Evolutionary conservation across 2,888 invertebrate genomes (phyloP).

Genomic region (Leptinotarsa haldemani): DNA sequence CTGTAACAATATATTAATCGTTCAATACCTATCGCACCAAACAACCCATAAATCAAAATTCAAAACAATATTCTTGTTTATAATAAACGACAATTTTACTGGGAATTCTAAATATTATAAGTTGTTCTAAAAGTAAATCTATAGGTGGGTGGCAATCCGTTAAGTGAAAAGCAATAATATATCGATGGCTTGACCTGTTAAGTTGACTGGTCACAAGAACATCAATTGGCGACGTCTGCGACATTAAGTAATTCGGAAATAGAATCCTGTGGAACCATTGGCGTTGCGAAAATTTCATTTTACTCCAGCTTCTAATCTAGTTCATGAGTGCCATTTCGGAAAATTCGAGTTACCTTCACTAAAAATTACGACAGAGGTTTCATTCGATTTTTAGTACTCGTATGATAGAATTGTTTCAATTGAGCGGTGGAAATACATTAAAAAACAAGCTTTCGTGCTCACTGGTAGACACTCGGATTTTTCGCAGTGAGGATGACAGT

Average conservation of each 20-base stretch:
- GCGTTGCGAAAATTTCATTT: conserved; percentile 14
- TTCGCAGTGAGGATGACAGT: too few relatives aligned
- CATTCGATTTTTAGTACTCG: too few relatives aligned
- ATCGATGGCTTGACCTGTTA: conserved; percentile 48
- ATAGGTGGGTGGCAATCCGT: conserved; percentile 52
- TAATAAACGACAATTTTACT: conserved; percentile 39
- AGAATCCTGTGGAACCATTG: conserved; percentile 43
- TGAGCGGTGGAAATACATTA: too few relatives aligned
- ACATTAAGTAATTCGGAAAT: conserved; percentile 47
- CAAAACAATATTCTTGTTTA: conserved; percentile 14
- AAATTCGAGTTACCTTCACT: too few relatives aligned
- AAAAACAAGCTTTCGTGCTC: too few relatives aligned
- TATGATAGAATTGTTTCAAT: too few relatives aligned
- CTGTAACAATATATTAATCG: neutral
- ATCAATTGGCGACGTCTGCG: conserved; percentile 44
- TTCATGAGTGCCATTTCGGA: too few relatives aligned
- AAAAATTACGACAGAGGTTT: too few relatives aligned
- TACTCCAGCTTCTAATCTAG: neutral
- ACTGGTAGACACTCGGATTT: too few relatives aligned
- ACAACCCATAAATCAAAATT: neutral
- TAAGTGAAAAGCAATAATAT: conserved; percentile 49
- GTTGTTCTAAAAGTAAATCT: conserved; percentile 50
- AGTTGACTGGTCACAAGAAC: conserved; percentile 45
- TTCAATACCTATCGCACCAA: conserved; percentile 2
- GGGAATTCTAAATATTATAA: conserved; percentile 42